Evolutionary conservation across 1,140 invertebrate species (phyloP).

Genomic region (Penaeus japonicus): DNA sequence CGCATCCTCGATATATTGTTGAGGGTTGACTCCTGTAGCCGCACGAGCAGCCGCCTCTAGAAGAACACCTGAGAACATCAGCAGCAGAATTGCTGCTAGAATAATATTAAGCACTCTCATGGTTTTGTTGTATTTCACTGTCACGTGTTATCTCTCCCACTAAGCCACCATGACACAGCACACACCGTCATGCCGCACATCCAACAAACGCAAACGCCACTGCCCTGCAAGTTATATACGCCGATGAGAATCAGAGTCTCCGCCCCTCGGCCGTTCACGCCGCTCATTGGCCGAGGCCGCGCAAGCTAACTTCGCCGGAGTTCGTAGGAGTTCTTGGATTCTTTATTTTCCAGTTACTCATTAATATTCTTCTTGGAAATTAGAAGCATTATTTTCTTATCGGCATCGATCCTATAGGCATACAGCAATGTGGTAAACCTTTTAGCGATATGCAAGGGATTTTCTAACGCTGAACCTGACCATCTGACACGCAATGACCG

Average conservation of each 20-base stretch:
- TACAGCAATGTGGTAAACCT: background rate
- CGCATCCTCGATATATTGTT: background rate
- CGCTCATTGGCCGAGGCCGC: constrained; percentile 22
- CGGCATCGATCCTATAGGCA: too few relatives aligned
- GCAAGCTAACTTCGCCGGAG: background rate
- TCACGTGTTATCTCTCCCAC: constrained; percentile 52
- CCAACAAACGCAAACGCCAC: constrained; percentile 34
- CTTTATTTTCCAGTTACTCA: constrained; percentile 45
- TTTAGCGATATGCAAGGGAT: background rate
- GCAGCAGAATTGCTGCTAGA: constrained; percentile 35
- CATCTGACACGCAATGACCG: background rate
- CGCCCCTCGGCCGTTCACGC: background rate
- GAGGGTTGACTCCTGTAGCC: background rate
- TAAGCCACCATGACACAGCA: constrained; percentile 37
- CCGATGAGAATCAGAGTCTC: background rate
- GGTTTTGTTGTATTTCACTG: constrained; percentile 21
- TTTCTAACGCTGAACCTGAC: background rate
- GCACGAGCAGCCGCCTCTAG: constrained; percentile 29
- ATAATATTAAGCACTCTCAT: constrained; percentile 49
- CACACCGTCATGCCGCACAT: constrained; percentile 47
- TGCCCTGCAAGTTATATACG: constrained; percentile 27
- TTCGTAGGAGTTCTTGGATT: background rate
- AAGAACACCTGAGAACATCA: constrained; percentile 26
- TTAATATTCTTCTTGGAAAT: constrained; percentile 40
- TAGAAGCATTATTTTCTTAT: background rate